Evolutionary conservation across 2,888 invertebrate species (phyloP), one percentile per base, ranked within the genome.

Genomic region (Lacanobia oleracea): DNA sequence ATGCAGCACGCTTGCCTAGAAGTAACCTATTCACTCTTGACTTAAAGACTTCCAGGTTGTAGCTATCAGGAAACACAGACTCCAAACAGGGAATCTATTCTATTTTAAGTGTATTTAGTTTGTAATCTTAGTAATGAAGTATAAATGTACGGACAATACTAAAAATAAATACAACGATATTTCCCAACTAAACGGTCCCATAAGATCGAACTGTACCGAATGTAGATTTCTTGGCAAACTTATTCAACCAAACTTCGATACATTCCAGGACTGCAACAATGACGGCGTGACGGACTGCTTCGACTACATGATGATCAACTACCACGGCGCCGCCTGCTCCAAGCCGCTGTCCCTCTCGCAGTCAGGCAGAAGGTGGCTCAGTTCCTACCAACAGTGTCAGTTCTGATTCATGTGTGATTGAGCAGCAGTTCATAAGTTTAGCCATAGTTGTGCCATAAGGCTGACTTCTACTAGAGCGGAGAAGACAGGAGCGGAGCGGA

Each of bases 281-380:
- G 97, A 97, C 87, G 97, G 97, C 1, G 95, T 97, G 0, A 97
- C 97, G 0, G 94, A 97, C 89, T 97, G 97, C 83, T 96, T 95
- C 84, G 97, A 97, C 91, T 97, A 96, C 91, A 96, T 97, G 90
- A 96, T 97, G 96, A 96, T 97, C 72, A 97, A 97, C 90, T 96
- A 96, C 89, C 96, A 97, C 87, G 97, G 97, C 0, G 96, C 96
- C 50, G 94, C 94, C 14, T 97, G 97, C 87, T 88, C 93, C 6
- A 90, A 89, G 2, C 92, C 96, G 0, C 89, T 95, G 3, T 67
- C 75, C 72, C 82, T 81, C 18, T 89, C 91, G 0, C 53, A 77
- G 1, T 83, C 90, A 1, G 96, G 96, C 0, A 80, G 88, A 45
- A 87, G 88, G 9, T 92, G 95, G 89, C 88, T 96, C 1, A 79